Conservation (phyloP, 2,113 vertebrate species). For the Odobenus rosmarus region DNA sequence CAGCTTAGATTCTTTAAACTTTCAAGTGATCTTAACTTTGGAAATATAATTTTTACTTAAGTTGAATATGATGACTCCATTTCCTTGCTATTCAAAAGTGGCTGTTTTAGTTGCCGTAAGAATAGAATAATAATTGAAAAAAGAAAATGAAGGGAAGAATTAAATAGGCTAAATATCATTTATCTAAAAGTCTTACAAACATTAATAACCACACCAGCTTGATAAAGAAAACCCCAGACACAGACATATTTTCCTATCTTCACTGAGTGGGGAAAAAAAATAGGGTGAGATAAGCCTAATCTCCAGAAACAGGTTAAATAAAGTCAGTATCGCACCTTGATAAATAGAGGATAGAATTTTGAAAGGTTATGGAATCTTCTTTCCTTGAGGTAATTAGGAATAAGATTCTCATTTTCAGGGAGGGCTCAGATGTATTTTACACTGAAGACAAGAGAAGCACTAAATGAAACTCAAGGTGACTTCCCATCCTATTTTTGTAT, state of each 20-base stretch:
- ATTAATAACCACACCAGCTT: neutral
- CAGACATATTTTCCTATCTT: slow-evolving; percentile 31
- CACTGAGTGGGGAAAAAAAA: neutral
- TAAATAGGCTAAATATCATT: neutral
- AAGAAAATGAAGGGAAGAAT: neutral
- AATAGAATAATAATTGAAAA: neutral
- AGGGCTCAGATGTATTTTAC: neutral
- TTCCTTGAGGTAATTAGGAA: neutral
- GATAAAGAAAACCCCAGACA: neutral
- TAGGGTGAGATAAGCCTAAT: neutral
- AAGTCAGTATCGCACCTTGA: neutral
- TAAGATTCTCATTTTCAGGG: neutral
- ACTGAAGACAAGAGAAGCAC: neutral
- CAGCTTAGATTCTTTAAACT: neutral
- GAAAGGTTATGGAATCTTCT: slow-evolving; percentile 14
- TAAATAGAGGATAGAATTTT: slow-evolving; percentile 2
- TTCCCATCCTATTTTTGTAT: neutral
- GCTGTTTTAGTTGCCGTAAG: neutral
- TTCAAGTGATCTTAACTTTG: neutral
- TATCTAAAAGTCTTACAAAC: neutral
- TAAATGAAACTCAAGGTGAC: neutral
- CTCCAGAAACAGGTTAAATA: neutral
- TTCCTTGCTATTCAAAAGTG: neutral
- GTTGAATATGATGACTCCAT: neutral
- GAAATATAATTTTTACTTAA: neutral